These are phyloP conservation scores for Thinocorus orbignyianus DNA, from an alignment of 2,113 vertebrate genomes.

Conservation along the genomic window DNA sequence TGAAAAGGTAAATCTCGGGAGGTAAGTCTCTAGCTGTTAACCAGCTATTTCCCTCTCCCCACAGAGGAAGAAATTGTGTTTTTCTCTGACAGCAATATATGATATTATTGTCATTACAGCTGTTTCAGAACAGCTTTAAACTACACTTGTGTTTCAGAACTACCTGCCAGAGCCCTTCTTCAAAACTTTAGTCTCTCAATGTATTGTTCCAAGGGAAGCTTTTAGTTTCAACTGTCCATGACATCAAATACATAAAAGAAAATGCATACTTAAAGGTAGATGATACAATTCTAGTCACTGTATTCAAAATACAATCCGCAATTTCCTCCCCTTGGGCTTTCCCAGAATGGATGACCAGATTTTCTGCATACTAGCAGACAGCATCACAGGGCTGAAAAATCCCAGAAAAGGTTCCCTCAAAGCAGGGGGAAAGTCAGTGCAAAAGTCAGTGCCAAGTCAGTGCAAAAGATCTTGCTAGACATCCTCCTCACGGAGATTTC, in stretches of 20 bases:
- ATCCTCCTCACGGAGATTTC: not conserved
- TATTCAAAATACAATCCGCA: not conserved
- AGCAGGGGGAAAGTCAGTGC: not conserved
- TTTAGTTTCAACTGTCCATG: not conserved
- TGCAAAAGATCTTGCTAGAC: not conserved
- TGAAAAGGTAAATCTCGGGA: not conserved
- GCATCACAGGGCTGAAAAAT: not conserved
- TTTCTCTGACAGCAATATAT: conserved; percentile 19
- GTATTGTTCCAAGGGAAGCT: conserved; percentile 26
- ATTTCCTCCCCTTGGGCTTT: not conserved
- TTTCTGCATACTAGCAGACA: not conserved
- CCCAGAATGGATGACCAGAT: not conserved
- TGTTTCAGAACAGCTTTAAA: conserved; percentile 41
- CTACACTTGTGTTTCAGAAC: not conserved
- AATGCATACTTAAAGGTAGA: not conserved
- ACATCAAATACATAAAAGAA: not conserved
- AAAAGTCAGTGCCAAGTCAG: not conserved
- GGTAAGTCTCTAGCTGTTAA: not conserved
- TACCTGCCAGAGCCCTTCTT: conserved; percentile 5
- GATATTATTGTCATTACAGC: conserved; percentile 11
- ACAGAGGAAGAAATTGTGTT: conserved; percentile 1
- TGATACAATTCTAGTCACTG: not conserved
- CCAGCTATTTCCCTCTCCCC: conserved; percentile 26
- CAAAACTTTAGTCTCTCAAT: conserved; percentile 35
- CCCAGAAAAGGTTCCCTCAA: not conserved